Conservation (phyloP, 2,888 invertebrate species). For the Bhutanitis thaidina region DNA sequence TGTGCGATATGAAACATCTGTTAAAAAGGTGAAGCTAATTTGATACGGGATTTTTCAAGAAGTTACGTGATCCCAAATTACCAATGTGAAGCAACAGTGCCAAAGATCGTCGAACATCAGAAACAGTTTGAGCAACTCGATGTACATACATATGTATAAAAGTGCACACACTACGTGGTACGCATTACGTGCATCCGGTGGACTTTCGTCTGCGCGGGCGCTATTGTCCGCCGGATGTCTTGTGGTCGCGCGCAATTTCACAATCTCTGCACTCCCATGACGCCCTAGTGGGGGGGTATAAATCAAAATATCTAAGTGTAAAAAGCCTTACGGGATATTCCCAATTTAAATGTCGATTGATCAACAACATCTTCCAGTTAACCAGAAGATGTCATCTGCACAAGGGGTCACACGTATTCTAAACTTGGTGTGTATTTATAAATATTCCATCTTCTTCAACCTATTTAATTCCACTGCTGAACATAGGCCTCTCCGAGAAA, state of each 20-base stretch:
- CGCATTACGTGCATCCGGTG: slow-evolving; percentile 71
- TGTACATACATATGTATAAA: slow-evolving; percentile 36
- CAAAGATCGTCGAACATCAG: background rate
- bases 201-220: slow-evolving; percentile 56
- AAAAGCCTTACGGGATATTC: too few relatives aligned
- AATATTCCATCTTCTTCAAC: too few relatives aligned
- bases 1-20: too few relatives aligned
- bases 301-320: slow-evolving; percentile 20
- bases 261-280: slow-evolving; percentile 61
- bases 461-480: too few relatives aligned
- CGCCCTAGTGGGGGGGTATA: slow-evolving; percentile 50
- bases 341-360: too few relatives aligned
- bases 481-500: too few relatives aligned
- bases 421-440: too few relatives aligned
- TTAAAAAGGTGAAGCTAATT: too few relatives aligned
- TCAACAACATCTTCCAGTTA: too few relatives aligned
- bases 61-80: background rate
- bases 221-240: slow-evolving; percentile 76
- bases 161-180: slow-evolving; percentile 52
- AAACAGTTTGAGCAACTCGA: slow-evolving; percentile 23
- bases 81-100: background rate
- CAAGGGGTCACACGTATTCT: too few relatives aligned
- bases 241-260: slow-evolving; percentile 78
- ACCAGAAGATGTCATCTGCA: too few relatives aligned
- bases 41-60: too few relatives aligned